A percentile compares a stretch with the other conserved stretches of the same genome.
Evolutionary conservation across 2,113 vertebrate genomes (phyloP).

Genomic region (Rhabdomys dilectus): DNA sequence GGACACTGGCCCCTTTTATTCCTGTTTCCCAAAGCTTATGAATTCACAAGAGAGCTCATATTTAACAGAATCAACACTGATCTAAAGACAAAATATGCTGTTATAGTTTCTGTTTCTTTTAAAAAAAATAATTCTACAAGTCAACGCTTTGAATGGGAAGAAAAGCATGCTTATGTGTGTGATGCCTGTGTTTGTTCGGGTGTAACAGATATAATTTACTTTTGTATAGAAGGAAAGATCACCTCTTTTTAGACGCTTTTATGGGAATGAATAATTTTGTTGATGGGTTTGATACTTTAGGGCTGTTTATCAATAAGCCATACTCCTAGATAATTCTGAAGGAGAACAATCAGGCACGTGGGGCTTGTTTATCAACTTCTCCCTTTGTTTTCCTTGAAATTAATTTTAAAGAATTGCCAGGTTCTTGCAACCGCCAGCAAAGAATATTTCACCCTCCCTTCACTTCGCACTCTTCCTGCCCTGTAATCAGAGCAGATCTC

Average conservation of each 20-base stretch:
- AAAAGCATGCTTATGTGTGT: not conserved
- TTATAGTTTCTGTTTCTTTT: slow-evolving; percentile 58
- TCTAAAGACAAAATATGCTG: slow-evolving; percentile 82
- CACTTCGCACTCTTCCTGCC: not conserved
- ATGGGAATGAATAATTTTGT: slow-evolving; percentile 55
- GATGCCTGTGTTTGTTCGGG: not conserved
- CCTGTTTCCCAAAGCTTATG: slow-evolving; percentile 77
- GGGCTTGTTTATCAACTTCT: not conserved
- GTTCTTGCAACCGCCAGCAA: slow-evolving; percentile 39
- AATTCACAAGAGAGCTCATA: slow-evolving; percentile 69
- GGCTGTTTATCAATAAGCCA: slow-evolving; percentile 45
- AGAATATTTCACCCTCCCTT: slow-evolving; percentile 32
- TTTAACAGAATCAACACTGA: slow-evolving; percentile 80
- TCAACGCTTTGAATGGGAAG: slow-evolving; percentile 60
- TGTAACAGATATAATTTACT: slow-evolving; percentile 54
- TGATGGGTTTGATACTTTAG: slow-evolving; percentile 56
- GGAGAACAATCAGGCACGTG: not conserved
- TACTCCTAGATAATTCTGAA: slow-evolving; percentile 29
- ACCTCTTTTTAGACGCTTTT: slow-evolving; percentile 8
- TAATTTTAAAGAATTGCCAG: slow-evolving; percentile 18
- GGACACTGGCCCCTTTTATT: slow-evolving; percentile 81
- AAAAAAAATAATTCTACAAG: slow-evolving; percentile 67
- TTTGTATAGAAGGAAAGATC: slow-evolving; percentile 36
- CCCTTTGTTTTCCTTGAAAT: slow-evolving; percentile 69
- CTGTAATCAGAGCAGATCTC: slow-evolving; percentile 51